Base-by-base conservation (phyloP, 2,797 vertebrate species). In the Hoplostethus atlanticus region DNA sequence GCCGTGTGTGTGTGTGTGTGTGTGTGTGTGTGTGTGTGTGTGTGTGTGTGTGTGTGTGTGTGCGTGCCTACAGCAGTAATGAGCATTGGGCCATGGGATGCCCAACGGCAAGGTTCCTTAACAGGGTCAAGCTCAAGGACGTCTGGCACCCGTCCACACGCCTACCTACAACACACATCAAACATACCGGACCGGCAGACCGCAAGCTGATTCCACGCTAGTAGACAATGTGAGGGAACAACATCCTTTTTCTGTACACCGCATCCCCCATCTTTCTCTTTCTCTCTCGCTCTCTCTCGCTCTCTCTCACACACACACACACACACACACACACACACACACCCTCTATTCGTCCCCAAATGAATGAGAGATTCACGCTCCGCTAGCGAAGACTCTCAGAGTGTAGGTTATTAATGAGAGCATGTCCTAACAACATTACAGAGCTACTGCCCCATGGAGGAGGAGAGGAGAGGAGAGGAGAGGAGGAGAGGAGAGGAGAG, bases 341-440 rank as follows among this genome's bases (percentile, higher is more conserved):
- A 87, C 79, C 89, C 90, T 91, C 88, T 91, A 87, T 90, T 88
- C 60, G 84, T 83, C 89, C 90, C 87, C 80, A 73, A 87, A 90
- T 44, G 77, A 76, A 69, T 9, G 69, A 56, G 78, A 77, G 87
- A 87, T 89, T 90, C 88, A 91, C 63, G 90, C 90, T 91, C 81
- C 86, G 77, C 80, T 80, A 70, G 85, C 76, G 74, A 76, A 88
- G 87, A 85, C 84, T 91, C 84, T 88, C 76, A 72, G 73, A 86
- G 86, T 90, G 86, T 87, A 91, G 88, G 87, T 91, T 92, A 91
- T 91, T 91, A 91, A 92, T 92, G 90, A 89, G 89, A 89, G 89
- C 88, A 85, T 87, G 90, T 91, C 89, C 90, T 84, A 80, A 87
- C 90, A 88, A 89, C 85, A 84, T 87, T 88, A 87, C 71, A 85